Base-by-base conservation (phyloP, 2,888 invertebrate species). In the Pristionchus maxplancki region DNA sequence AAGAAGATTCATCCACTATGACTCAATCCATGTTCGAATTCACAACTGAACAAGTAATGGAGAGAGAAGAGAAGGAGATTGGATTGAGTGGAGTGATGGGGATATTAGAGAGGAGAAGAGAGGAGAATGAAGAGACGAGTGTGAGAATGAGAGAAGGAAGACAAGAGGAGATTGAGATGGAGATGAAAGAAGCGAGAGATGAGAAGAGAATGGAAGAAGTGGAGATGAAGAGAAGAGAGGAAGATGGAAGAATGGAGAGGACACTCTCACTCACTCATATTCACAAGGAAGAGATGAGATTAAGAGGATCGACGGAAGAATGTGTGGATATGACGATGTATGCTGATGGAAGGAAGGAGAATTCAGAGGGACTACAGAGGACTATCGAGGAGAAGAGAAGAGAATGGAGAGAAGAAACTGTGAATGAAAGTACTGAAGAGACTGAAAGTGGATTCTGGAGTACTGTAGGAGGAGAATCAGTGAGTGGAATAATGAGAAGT, bases 401-500 rank as follows among this genome's bases (percentile, higher is more conserved):
- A 64, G 85, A 85, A 40, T 40, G 44, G 40, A n/a, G n/a, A 31
- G 85, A 85, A 50, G 28, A 11, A 24, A 31, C 15, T 20, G 20
- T 64, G 5, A 31, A 37, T 62, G 87, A 87, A 20, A 50, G 37
- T 24, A 48, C n/a, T 34, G 87, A 87, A 74, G 87, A 71, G 50
- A 87, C 31, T 87, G 87, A 87, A 34, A 87, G 87, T 74, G 87
- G 87, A 53, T 87, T 87, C 74, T 87, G 87, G 87, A 87, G 87
- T 74, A 50, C 87, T 74, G 37, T 87, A n/a, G 87, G 62, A 50
- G 87, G n/a, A 34, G 87, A 87, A 53, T 58, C 50, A 13, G 34
- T 48, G 15, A 53, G 34, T 50, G 62, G 50, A 34, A 74, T 28
- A 1, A 87, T 71, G 8, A 31, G 50, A 28, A 82, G 37, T 40